Percentiles rank a stretch among this genome's conserved stretches.
phyloP scores from a whole-genome alignment of 1,140 invertebrate genomes.

The Reticulitermes speratus region DNA sequence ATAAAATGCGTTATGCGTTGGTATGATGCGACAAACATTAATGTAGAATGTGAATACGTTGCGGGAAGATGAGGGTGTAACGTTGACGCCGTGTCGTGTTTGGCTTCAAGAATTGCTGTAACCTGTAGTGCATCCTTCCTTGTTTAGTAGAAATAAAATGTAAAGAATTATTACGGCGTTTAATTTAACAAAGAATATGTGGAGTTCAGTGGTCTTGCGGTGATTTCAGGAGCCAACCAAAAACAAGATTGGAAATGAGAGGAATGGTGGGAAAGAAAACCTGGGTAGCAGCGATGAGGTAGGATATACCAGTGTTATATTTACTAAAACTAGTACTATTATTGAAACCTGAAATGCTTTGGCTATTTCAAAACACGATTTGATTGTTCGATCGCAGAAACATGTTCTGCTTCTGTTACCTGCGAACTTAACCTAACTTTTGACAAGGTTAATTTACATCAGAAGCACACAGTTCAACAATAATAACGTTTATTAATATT shows the following conservation, averaged over 20 bases:
- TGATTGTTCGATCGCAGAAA: too few relatives aligned
- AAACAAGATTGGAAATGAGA: conserved; percentile 30
- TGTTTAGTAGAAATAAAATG: conserved; percentile 1
- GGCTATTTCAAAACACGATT: too few relatives aligned
- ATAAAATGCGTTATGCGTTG: background rate
- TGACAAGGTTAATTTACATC: background rate
- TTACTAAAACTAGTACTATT: conserved; percentile 15
- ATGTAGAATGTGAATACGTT: conserved; percentile 14
- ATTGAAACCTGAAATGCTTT: background rate
- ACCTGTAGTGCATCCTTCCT: background rate
- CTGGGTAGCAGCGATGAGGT: conserved; percentile 29
- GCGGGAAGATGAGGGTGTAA: conserved; percentile 29
- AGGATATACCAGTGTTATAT: conserved; percentile 20
- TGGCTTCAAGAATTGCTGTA: conserved; percentile 2
- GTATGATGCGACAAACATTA: background rate
- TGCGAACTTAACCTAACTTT: background rate
- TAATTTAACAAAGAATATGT: background rate
- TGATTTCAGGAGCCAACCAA: conserved; percentile 28
- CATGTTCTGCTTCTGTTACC: background rate
- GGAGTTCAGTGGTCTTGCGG: background rate
- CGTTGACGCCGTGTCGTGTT: conserved; percentile 34
- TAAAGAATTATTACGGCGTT: background rate
- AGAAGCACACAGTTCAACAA: background rate
- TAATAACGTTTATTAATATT: background rate
- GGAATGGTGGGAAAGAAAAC: conserved; percentile 31